These are phyloP conservation scores for Chrysocyon brachyurus DNA, from an alignment of 2,797 vertebrate genomes.

Conservation along the genomic window DNA sequence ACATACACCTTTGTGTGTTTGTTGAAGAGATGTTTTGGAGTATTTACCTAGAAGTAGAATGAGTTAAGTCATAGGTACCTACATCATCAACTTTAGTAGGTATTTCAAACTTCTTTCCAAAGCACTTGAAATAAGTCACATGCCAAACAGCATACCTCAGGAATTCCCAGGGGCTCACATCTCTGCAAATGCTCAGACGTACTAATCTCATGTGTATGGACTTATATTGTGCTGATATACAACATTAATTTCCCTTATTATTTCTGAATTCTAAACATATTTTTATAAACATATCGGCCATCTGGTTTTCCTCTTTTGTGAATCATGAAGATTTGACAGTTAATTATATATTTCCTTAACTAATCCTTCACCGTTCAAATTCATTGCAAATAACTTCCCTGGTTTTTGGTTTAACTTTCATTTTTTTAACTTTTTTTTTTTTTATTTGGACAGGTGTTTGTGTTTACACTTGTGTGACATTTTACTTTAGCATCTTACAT, in stretches of 20 bases:
- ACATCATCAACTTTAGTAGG: background rate
- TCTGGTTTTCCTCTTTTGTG: background rate
- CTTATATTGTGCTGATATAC: background rate
- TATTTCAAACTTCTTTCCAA: constrained; percentile 28
- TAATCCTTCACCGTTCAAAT: background rate
- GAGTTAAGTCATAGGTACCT: background rate
- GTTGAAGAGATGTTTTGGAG: background rate
- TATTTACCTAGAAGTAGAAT: background rate
- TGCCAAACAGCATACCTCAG: background rate
- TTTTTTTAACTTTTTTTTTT: background rate
- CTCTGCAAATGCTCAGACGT: background rate
- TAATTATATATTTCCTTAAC: background rate
- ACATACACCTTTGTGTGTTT: background rate
- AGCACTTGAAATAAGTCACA: background rate
- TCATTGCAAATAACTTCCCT: background rate
- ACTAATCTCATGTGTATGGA: background rate
- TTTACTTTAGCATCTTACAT: background rate
- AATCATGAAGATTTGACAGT: background rate
- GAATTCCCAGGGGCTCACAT: background rate
- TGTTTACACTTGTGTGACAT: background rate
- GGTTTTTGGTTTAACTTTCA: background rate
- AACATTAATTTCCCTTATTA: background rate
- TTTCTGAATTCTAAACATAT: constrained; percentile 15
- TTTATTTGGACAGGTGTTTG: background rate
- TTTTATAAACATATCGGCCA: constrained; percentile 1